Evolutionary conservation across 2,888 invertebrate genomes (phyloP).

Genomic region (Rhodophaea formosa): DNA sequence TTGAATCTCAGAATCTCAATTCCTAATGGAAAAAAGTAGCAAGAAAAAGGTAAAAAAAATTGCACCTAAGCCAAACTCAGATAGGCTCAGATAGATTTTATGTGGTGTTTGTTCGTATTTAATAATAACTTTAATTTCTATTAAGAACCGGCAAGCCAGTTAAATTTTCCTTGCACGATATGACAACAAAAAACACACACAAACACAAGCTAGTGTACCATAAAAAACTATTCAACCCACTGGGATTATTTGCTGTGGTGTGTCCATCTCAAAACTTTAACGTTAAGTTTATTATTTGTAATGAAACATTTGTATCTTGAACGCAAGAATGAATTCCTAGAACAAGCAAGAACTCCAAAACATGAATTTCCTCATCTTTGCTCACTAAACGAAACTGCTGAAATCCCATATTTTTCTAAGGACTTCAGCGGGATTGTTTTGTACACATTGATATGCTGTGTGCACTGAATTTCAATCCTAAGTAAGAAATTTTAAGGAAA

Average conservation of each 20-base stretch:
- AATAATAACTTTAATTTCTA: too few species aligned
- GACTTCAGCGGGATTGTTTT: background rate
- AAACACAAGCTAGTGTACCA: constrained; percentile 68
- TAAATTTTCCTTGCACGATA: too few species aligned
- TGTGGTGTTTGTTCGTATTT: too few species aligned
- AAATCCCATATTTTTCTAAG: background rate
- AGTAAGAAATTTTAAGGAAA: constrained; percentile 61
- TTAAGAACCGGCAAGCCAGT: too few species aligned
- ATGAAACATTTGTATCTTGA: constrained; percentile 55
- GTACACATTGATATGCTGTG: constrained; percentile 37
- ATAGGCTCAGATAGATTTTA: too few species aligned
- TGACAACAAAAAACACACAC: too few species aligned
- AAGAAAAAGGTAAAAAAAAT: too few species aligned
- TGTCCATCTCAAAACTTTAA: constrained; percentile 70
- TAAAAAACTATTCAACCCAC: constrained; percentile 71
- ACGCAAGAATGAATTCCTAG: constrained; percentile 42
- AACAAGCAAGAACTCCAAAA: constrained; percentile 53
- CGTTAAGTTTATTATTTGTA: constrained; percentile 72
- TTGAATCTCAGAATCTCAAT: too few species aligned
- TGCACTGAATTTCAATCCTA: constrained; percentile 50
- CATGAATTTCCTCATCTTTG: constrained; percentile 11
- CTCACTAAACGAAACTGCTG: background rate
- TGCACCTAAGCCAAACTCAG: too few species aligned
- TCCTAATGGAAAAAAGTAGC: too few species aligned
- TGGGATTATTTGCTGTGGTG: constrained; percentile 52